Evolutionary conservation across 1,140 invertebrate species (phyloP).

Genomic region (Apis cerana): DNA sequence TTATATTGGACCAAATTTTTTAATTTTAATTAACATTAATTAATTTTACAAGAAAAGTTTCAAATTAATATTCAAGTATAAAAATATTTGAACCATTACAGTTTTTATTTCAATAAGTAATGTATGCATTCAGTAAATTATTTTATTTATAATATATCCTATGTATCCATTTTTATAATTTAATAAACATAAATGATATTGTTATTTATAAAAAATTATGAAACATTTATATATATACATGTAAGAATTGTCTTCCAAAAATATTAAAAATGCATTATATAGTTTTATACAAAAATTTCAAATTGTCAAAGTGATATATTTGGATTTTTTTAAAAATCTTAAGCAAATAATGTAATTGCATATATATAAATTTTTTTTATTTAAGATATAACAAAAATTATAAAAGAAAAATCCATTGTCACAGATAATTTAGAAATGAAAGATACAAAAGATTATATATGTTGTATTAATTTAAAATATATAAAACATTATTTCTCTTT

Average conservation of each 20-base stretch:
- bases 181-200: constrained; percentile 24
- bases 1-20: neutral
- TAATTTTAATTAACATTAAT: neutral
- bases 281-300: neutral
- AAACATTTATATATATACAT: constrained; percentile 15
- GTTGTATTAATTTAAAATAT: neutral
- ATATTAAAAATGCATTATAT: neutral
- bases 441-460: neutral
- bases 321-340: too few relatives aligned
- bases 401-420: neutral
- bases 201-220: constrained; percentile 14
- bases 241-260: constrained; percentile 26
- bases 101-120: constrained; percentile 23
- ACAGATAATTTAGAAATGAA: neutral
- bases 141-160: constrained; percentile 2
- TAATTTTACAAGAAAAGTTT: neutral
- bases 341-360: too few relatives aligned
- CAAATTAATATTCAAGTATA: neutral
- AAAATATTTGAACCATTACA: neutral
- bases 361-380: neutral
- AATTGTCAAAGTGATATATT: neutral
- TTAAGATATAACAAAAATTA: neutral
- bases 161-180: constrained; percentile 19
- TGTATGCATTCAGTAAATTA: constrained; percentile 13
- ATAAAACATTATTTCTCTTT: too few relatives aligned